Evolutionary conservation across 92 coral and sea anemone genomes (phyloP).

Genomic region (Porites rus): DNA sequence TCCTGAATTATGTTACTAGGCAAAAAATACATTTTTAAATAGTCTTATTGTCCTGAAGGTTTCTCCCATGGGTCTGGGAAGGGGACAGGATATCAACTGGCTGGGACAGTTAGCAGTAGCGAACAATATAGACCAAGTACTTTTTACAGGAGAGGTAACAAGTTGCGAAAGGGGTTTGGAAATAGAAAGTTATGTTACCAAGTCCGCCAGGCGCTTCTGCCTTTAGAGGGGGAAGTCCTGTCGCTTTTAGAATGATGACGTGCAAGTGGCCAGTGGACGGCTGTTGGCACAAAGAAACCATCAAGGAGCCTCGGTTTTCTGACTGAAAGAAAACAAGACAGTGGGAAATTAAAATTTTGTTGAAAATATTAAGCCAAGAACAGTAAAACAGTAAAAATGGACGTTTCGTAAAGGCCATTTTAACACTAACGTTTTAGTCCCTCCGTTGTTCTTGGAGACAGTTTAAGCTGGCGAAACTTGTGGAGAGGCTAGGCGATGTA

Average conservation of each 20-base stretch:
- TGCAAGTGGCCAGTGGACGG: conserved; percentile 83
- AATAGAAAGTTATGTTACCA: conserved; percentile 22
- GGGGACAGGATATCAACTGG: too few species aligned
- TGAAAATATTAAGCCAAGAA: background rate
- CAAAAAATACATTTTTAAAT: too few species aligned
- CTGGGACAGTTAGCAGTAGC: too few species aligned
- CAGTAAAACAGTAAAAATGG: background rate
- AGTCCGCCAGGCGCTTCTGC: conserved; percentile 57
- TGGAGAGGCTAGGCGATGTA: too few species aligned
- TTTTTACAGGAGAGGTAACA: background rate
- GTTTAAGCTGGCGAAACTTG: too few species aligned
- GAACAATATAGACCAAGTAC: too few species aligned
- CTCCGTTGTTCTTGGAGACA: too few species aligned
- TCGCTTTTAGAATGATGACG: conserved; percentile 88
- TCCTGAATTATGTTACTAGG: too few species aligned
- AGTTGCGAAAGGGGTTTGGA: background rate
- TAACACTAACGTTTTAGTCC: too few species aligned
- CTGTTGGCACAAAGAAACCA: conserved; percentile 86
- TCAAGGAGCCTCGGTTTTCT: conserved; percentile 78
- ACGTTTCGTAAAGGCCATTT: too few species aligned
- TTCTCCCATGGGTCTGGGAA: too few species aligned
- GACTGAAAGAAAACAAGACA: conserved; percentile 50
- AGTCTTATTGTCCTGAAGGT: too few species aligned
- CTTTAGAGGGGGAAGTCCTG: conserved; percentile 63
- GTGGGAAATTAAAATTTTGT: background rate